Conservation (phyloP, 2,888 invertebrate genomes). For the Pollenia labialis region DNA sequence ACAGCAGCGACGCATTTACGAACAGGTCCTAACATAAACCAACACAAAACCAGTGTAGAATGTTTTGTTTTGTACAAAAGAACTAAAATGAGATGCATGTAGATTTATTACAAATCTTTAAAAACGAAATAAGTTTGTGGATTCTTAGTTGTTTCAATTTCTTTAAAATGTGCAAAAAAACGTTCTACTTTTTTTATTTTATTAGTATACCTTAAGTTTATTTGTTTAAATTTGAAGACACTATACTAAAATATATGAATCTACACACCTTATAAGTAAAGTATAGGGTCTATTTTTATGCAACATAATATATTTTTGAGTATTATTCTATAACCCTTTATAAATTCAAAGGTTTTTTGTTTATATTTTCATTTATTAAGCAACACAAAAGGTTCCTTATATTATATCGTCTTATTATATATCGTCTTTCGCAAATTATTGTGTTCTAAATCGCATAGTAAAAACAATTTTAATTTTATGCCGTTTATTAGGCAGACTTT, state of each 20-base stretch:
- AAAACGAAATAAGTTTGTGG: not conserved
- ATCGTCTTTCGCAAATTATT: too few relatives aligned
- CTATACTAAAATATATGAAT: not conserved
- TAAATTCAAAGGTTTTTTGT: not conserved
- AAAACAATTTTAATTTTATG: too few relatives aligned
- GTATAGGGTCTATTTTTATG: constrained; percentile 70
- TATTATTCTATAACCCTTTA: not conserved
- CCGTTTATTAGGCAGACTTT: constrained; percentile 21
- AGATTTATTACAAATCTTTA: too few relatives aligned
- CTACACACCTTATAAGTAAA: not conserved
- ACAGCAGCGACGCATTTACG: too few relatives aligned
- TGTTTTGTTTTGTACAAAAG: constrained; percentile 17
- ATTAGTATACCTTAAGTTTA: not conserved
- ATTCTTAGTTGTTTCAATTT: not conserved
- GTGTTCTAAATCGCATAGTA: too few relatives aligned
- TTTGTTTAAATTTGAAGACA: not conserved
- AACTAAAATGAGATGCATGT: not conserved
- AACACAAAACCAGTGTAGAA: constrained; percentile 32
- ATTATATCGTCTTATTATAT: too few relatives aligned
- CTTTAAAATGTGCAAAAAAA: not conserved
- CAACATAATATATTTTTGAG: constrained; percentile 51
- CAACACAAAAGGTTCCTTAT: too few relatives aligned
- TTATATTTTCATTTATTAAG: not conserved
- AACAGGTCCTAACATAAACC: too few relatives aligned
- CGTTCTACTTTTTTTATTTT: not conserved